Conservation (phyloP, 2,888 invertebrate genomes). For the Tuberolachnus salignus region DNA sequence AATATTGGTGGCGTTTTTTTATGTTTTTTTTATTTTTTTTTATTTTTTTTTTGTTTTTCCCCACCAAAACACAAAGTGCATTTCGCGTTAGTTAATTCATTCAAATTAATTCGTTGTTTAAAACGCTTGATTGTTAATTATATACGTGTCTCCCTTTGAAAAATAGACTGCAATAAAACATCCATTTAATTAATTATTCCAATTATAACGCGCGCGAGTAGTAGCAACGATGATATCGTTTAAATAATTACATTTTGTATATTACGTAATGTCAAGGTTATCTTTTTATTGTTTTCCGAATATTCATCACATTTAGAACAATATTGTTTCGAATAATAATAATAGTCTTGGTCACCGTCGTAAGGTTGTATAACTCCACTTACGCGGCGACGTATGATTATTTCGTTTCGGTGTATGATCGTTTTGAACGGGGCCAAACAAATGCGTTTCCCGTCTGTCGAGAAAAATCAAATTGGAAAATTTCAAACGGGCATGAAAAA, state of each 20-base stretch:
- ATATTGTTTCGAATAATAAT: too few relatives aligned
- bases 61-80: constrained; percentile 2
- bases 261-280: background rate
- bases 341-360: too few relatives aligned
- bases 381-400: too few relatives aligned
- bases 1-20: too few relatives aligned
- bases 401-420: too few relatives aligned
- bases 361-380: too few relatives aligned
- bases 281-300: too few relatives aligned
- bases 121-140: constrained; percentile 6
- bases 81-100: background rate
- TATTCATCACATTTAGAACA: too few relatives aligned
- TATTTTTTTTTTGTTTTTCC: background rate
- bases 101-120: constrained; percentile 9
- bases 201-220: background rate
- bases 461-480: too few relatives aligned
- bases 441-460: too few relatives aligned
- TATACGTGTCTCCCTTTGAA: background rate
- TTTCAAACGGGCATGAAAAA: too few relatives aligned
- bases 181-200: background rate
- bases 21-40: background rate
- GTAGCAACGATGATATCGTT: background rate
- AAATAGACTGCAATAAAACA: background rate
- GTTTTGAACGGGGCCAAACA: too few relatives aligned
- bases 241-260: background rate